Conservation (phyloP, 2,113 vertebrate species). For the Candoia aspera region DNA sequence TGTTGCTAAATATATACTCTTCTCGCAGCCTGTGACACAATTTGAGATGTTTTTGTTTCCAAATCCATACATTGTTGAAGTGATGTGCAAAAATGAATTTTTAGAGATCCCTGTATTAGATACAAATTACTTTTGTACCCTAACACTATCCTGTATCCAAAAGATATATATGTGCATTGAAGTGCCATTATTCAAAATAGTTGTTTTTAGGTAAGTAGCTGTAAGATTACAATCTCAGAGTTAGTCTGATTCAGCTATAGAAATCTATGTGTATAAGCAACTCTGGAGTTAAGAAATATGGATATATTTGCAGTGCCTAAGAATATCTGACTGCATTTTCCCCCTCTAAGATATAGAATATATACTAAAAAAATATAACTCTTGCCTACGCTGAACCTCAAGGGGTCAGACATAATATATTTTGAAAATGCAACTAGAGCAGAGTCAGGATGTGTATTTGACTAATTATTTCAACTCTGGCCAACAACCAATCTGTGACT, state of each 20-base stretch:
- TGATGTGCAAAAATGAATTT: constrained; percentile 53
- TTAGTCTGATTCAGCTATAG: background rate
- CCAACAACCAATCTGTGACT: background rate
- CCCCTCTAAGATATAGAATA: background rate
- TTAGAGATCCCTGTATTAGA: background rate
- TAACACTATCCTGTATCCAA: background rate
- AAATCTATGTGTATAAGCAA: background rate
- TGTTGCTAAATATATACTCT: constrained; percentile 17
- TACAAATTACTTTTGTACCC: background rate
- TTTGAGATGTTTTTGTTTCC: constrained; percentile 43
- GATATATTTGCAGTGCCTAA: background rate
- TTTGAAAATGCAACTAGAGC: background rate
- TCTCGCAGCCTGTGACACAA: constrained; percentile 28
- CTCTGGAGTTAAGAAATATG: background rate
- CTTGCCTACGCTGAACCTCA: background rate
- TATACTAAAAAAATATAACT: background rate
- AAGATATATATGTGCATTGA: background rate
- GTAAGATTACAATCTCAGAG: background rate
- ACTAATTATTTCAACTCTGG: background rate
- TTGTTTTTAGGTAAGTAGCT: background rate
- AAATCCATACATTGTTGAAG: constrained; percentile 56
- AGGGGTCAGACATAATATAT: background rate
- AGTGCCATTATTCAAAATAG: background rate
- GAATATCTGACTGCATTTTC: background rate
- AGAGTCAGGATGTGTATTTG: background rate